phyloP scores from a whole-genome alignment of 2,888 invertebrate species.

The Cyclophora albipunctata region DNA sequence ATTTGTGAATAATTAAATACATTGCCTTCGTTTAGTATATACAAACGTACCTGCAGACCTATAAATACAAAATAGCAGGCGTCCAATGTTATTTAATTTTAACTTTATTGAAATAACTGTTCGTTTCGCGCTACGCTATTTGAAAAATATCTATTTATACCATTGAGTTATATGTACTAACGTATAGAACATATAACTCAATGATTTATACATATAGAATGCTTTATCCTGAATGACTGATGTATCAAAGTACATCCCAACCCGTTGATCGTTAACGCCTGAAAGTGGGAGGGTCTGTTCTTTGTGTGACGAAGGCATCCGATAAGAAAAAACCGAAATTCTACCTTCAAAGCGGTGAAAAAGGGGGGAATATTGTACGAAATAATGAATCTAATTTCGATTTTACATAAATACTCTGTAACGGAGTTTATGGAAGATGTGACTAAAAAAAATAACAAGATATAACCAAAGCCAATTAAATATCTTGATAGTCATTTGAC shows the following conservation, averaged over 20 bases:
- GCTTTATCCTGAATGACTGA: not conserved
- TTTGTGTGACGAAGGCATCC: not conserved
- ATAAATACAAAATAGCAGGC: not conserved
- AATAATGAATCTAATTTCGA: too few species aligned
- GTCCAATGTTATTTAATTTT: not conserved
- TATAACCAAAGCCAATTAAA: too few species aligned
- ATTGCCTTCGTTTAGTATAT: conserved; percentile 37
- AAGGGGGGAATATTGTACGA: too few species aligned
- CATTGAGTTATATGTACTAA: too few species aligned
- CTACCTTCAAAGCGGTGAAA: too few species aligned
- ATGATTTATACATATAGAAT: not conserved
- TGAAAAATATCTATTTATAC: not conserved
- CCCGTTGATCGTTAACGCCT: not conserved
- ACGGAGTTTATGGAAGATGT: too few species aligned
- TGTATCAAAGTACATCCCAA: not conserved
- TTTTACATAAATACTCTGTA: too few species aligned
- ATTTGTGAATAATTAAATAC: conserved; percentile 52
- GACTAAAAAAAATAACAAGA: too few species aligned
- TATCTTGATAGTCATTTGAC: too few species aligned
- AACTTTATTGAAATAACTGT: not conserved
- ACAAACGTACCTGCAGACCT: conserved; percentile 2
- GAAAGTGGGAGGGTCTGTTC: not conserved
- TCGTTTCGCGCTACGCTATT: not conserved
- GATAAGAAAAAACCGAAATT: not conserved
- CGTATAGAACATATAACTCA: too few species aligned